Evolutionary conservation across 1,140 invertebrate species (phyloP).

Genomic region (Platyura marginata): DNA sequence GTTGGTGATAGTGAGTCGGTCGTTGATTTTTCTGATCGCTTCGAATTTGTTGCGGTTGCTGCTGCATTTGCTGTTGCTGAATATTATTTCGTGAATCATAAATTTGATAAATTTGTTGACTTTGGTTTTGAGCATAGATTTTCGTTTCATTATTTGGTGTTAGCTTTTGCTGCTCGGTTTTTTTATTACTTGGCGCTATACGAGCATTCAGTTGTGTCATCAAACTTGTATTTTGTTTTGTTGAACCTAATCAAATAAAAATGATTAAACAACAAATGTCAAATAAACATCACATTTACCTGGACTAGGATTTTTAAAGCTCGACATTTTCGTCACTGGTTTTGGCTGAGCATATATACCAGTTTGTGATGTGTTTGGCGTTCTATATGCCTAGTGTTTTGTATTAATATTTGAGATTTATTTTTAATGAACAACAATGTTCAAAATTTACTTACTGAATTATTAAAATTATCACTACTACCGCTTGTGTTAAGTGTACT

Average conservation of each 20-base stretch:
- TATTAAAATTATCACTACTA: conserved; percentile 4
- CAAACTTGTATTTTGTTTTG: conserved; percentile 3
- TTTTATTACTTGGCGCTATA: neutral
- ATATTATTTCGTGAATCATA: neutral
- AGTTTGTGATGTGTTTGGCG: neutral
- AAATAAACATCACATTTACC: neutral
- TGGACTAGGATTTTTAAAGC: conserved; percentile 2
- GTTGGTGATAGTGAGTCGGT: conserved; percentile 4
- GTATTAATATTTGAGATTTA: neutral
- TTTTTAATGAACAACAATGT: neutral
- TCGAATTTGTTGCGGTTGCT: conserved; percentile 10
- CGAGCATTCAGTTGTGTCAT: neutral
- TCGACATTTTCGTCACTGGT: neutral
- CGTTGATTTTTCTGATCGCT: conserved; percentile 4
- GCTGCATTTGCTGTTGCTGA: conserved; percentile 1
- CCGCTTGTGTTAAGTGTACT: neutral
- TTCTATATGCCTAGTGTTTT: neutral
- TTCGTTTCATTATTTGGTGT: neutral
- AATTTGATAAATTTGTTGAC: neutral
- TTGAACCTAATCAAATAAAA: neutral
- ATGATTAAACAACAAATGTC: neutral
- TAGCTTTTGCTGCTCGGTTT: neutral
- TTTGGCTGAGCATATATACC: conserved; percentile 4
- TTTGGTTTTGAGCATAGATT: neutral
- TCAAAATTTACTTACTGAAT: neutral